Base-by-base conservation (phyloP, 1,140 invertebrate genomes). In the Rhyzopertha dominica region DNA sequence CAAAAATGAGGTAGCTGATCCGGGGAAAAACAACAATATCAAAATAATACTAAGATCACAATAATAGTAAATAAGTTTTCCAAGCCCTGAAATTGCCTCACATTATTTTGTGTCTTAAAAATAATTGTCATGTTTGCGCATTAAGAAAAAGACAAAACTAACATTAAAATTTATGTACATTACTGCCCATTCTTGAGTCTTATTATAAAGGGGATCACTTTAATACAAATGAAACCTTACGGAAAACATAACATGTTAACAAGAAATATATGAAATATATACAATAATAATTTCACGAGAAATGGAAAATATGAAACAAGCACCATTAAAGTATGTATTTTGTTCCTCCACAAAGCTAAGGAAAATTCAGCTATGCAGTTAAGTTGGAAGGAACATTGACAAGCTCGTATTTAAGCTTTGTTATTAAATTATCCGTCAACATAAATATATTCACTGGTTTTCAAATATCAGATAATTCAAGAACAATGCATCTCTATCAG, bases 1-100 rank as follows among this genome's bases (percentile, higher is more conserved):
- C 47, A 40, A 58, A 57, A 59, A 52, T 60, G 58, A 60, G 58
- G 58, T 60, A 60, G 58, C 43, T 50, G 35, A 48, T 49, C 30
- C 43, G 36, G 36, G 51, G 49, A 55, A 56, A 50, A 53, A 56
- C 50, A 55, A 56, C 43, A 58, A 60, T 60, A 58, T 57, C 57
- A 59, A 60, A 56, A 51, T 48, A 49, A 39, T 51, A 45, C 20
- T 51, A 57, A 47, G 53, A 59, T 59, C 57, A 59, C 57, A 59
- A 50, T 36, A 10, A 24, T 23, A 22, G 9, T 35, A 35, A 14
- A 14, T 37, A 37, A 37, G 14, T 37, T 22, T 23, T 35, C 13
- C 17, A n/a, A n/a, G n/a, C n/a, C n/a, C n/a, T n/a, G n/a, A n/a
- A n/a, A n/a, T n/a, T n/a, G n/a, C n/a, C n/a, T n/a, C n/a, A n/a